These are phyloP conservation scores for Junonia oenone DNA, from an alignment of 2,888 invertebrate species.

Conservation along the genomic window DNA sequence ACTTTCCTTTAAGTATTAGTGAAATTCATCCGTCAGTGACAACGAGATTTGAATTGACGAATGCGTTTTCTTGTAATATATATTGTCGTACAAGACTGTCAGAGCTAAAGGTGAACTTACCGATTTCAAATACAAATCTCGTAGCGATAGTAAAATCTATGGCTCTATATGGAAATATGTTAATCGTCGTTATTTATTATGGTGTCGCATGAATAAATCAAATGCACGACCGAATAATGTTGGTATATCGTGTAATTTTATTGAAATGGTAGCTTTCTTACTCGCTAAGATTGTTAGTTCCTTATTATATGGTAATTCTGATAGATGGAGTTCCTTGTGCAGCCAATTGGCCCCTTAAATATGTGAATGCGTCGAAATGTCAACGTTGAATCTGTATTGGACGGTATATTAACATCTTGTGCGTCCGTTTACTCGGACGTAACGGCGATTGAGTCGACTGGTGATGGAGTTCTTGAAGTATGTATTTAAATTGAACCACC, in stretches of 20 bases:
- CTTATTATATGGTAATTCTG: slow-evolving; percentile 25
- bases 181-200: slow-evolving; percentile 27
- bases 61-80: background rate
- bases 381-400: background rate
- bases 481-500: background rate
- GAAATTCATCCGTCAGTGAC: background rate
- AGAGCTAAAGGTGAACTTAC: slow-evolving; percentile 14
- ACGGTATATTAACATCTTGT: background rate
- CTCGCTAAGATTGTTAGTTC: slow-evolving; percentile 9
- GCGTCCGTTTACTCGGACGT: background rate
- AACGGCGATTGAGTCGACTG: background rate
- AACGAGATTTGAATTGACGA: background rate
- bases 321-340: slow-evolving; percentile 10
- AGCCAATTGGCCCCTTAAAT: slow-evolving; percentile 7
- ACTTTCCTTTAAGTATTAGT: background rate
- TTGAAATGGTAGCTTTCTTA: slow-evolving; percentile 18
- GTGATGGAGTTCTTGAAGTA: no score
- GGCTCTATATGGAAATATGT: slow-evolving; percentile 27
- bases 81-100: slow-evolving; percentile 4
- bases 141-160: slow-evolving; percentile 22
- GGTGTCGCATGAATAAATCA: slow-evolving; percentile 28
- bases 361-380: slow-evolving; percentile 1
- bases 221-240: slow-evolving; percentile 14
- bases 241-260: slow-evolving; percentile 17
- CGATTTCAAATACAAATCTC: slow-evolving; percentile 15